A percentile compares a stretch with the other conserved stretches of the same genome.
Evolutionary conservation across 1,140 invertebrate genomes (phyloP).

Genomic region (Calosoma granatense): DNA sequence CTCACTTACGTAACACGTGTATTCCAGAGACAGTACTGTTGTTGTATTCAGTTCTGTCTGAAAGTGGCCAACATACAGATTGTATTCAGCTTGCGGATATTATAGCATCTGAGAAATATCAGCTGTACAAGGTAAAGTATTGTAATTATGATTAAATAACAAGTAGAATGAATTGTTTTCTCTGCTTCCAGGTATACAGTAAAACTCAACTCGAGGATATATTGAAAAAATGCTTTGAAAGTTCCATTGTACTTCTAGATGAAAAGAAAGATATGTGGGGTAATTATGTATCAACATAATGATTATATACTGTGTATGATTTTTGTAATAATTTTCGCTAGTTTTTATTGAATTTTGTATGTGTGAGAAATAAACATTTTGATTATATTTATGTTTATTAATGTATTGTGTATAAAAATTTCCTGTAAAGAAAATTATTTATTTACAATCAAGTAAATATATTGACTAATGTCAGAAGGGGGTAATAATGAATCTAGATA

Average conservation of each 20-base stretch:
- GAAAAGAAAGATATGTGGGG: slow-evolving; percentile 63
- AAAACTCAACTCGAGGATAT: slow-evolving; percentile 66
- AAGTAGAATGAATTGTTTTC: neutral
- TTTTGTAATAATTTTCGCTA: too few species aligned
- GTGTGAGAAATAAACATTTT: too few species aligned
- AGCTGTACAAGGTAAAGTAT: slow-evolving; percentile 56
- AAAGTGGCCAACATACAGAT: slow-evolving; percentile 63
- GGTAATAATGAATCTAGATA: too few species aligned
- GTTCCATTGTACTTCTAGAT: slow-evolving; percentile 63
- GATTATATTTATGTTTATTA: too few species aligned
- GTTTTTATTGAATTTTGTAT: too few species aligned
- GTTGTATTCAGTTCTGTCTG: slow-evolving; percentile 66
- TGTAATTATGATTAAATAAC: neutral
- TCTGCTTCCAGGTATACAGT: slow-evolving; percentile 49
- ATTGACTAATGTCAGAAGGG: too few species aligned
- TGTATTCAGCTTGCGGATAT: slow-evolving; percentile 71
- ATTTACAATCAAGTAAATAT: too few species aligned
- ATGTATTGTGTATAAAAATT: too few species aligned
- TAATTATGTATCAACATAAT: too few species aligned
- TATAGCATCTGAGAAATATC: slow-evolving; percentile 64
- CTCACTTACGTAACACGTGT: slow-evolving; percentile 59
- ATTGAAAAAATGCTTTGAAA: slow-evolving; percentile 66
- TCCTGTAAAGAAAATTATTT: too few species aligned
- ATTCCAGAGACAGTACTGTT: slow-evolving; percentile 76
- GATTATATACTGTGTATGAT: too few species aligned